Evolutionary conservation across 2,797 vertebrate species (phyloP).

Genomic region (Liparis tanakae): DNA sequence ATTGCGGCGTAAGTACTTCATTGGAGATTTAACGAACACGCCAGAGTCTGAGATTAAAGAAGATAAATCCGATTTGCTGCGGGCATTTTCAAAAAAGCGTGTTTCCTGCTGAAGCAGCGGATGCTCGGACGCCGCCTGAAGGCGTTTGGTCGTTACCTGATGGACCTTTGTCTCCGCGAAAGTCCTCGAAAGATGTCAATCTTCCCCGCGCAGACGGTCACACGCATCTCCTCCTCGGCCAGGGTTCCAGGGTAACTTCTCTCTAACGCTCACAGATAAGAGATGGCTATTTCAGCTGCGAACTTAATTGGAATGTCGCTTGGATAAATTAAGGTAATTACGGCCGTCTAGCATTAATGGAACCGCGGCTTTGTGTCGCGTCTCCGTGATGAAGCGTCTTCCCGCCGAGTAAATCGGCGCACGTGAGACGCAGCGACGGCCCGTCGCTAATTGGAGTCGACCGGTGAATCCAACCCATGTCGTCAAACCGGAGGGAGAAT

Average conservation of each 20-base stretch:
- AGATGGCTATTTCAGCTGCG: constrained; percentile 1
- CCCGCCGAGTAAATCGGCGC: background rate
- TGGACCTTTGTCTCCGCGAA: constrained; percentile 57
- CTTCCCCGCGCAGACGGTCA: constrained; percentile 43
- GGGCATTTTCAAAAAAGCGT: constrained; percentile 12
- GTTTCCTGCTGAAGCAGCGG: constrained; percentile 3
- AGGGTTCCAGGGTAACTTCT: constrained; percentile 28
- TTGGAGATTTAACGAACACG: constrained; percentile 21
- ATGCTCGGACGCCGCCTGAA: constrained; percentile 12
- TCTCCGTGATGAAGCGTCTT: background rate
- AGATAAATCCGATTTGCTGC: background rate
- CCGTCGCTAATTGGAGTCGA: background rate
- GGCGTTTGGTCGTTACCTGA: constrained; percentile 24
- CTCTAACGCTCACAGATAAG: constrained; percentile 7
- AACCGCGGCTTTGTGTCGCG: background rate
- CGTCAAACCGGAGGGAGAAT: constrained; percentile 8
- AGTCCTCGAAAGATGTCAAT: constrained; percentile 61
- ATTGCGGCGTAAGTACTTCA: constrained; percentile 39
- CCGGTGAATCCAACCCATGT: background rate
- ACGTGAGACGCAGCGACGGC: background rate
- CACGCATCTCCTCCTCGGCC: constrained; percentile 49
- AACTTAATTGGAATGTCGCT: background rate
- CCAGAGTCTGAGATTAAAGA: background rate
- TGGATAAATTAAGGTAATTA: background rate
- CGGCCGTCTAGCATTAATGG: background rate